phyloP scores from a whole-genome alignment of 2,113 vertebrate genomes.

The Tilapia sparmanii region DNA sequence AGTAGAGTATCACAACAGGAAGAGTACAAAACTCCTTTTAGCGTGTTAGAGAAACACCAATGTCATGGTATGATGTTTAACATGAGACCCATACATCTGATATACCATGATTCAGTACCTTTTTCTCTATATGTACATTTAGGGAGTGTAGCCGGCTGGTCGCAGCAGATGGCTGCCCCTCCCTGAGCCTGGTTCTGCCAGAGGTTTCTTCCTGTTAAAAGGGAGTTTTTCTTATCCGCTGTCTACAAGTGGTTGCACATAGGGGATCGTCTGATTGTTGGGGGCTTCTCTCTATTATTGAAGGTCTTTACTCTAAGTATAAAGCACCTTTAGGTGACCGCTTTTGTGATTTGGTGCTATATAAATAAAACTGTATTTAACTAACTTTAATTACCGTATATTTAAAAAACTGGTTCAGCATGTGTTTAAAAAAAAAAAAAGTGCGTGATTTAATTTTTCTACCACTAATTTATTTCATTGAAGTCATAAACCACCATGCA shows the following conservation, averaged over 20 bases:
- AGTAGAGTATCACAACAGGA: not conserved
- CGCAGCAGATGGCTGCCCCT: not conserved
- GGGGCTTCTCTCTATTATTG: not conserved
- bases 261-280: fast-evolving
- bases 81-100: not conserved
- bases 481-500: not conserved
- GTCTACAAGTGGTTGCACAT: not conserved
- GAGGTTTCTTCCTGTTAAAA: not conserved
- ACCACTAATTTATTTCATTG: not conserved
- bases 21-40: not conserved
- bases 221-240: not conserved
- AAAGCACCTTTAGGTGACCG: not conserved
- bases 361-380: not conserved
- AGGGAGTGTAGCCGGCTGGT: not conserved
- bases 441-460: fast-evolving
- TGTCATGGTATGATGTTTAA: not conserved
- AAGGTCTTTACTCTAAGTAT: not conserved
- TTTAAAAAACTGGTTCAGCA: not conserved
- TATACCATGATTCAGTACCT: not conserved
- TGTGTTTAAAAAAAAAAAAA: not conserved
- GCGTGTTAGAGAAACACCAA: not conserved
- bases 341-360: not conserved
- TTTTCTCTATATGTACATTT: not conserved
- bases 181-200: not conserved
- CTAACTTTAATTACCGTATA: not conserved